Evolutionary conservation across 1,140 invertebrate genomes (phyloP), one percentile per base, ranked within the genome.

Genomic region (Sinonovacula constricta): DNA sequence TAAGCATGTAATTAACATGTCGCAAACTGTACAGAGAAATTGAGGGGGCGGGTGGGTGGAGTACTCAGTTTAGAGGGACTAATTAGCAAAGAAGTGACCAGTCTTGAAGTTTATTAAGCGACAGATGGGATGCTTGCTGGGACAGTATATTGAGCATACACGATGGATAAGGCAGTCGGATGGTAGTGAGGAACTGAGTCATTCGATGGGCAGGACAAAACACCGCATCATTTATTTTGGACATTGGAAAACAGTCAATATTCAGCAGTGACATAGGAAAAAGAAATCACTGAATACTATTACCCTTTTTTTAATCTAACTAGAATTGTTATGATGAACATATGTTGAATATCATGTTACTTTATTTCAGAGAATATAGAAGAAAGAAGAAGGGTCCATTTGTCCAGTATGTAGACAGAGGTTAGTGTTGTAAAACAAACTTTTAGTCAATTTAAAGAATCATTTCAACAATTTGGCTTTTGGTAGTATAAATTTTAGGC

Each of bases 311-410:
- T 22, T 26, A 33, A 24, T 5, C 18, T n/a, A 18, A n/a, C 15
- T 22, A n/a, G 7, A 24, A 33, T 45, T 14, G n/a, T 39, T 26
- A 24, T 3, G 10, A n/a, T 24, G 12, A 1, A 3, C 1, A 39
- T 66, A n/a, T 24, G n/a, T 10, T 22, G 63, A 22, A 15, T 3
- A 66, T 10, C 18, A 10, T 49, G 63, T 49, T 15, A 12, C n/a
- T 14, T 65, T 30, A 45, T 68, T 76, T 34, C 62, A 83, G 82
- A 2, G 82, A 83, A 67, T 83, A 83, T 79, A 62, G 56, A 18
- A 81, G 82, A 24, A 83, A 80, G 53, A 83, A 83, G 60, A 83
- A 77, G 49, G 74, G 78, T 71, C 75, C 69, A 10, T 83, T 83
- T 62, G 36, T 68, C 24, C 78, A 79, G 26, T 75, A 65, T 59